Base-by-base conservation (phyloP, 2,888 invertebrate species). In the Heliconius sara region DNA sequence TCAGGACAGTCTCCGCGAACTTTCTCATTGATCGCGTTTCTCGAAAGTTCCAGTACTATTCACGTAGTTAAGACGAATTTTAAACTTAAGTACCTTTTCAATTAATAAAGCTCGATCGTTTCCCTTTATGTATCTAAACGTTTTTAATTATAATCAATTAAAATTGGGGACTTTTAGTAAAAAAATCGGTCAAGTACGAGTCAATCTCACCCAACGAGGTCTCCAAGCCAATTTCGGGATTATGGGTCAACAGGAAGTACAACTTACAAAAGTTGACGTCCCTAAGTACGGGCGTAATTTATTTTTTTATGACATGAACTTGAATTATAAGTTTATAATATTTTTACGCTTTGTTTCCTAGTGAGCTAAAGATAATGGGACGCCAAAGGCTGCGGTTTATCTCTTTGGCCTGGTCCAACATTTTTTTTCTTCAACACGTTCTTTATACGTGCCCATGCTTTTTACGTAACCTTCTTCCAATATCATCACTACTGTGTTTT, bases 1-100 rank as follows among this genome's bases (percentile, higher is more conserved):
- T 75, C 65, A 43, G 63, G 72, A 39, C 65, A 43, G 43, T 66
- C 65, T 47, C 12, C 6, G n/a, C n/a, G 39, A 39, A 73, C 16
- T 60, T 65, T 66, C 47, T 66, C 47, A 75, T 65, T 43, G 65
- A 66, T 75, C 75, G 65, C 75, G 66, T 52, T 75, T 66, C 75
- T 75, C 43, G 66, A 75, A 75, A 27, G 43, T 47, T 75, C 66
- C 63, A 75, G 4, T 43, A 47, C 75, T 75, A 65, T 65, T 75
- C 75, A 47, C 63, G 65, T 57, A 34, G 66, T 75, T 65, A n/a
- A 39, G 27, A 27, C 39, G 39, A 57, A 73, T 73, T 73, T 73
- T 60, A 73, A 73, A 10, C 27, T 66, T 65, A 30, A 75, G 75
- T 65, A 47, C 65, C 66, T 66, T 75, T 65, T 66, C 30, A 66